A percentile compares a stretch with the other conserved stretches of the same genome.
Conservation (phyloP, 2,113 vertebrate species). For the Mystacornis crossleyi region DNA sequence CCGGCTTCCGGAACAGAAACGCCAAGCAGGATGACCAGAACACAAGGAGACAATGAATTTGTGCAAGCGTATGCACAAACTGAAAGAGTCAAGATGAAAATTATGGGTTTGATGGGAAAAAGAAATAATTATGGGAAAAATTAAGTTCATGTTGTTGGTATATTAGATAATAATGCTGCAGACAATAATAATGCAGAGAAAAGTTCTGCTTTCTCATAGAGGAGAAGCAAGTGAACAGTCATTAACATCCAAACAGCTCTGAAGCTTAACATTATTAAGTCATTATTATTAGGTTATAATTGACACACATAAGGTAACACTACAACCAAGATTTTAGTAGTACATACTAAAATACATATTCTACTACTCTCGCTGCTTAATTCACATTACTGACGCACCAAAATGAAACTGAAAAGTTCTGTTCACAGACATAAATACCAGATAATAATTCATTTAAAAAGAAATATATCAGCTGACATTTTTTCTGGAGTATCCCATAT, state of each 20-base stretch:
- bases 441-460: neutral
- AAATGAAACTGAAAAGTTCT: neutral
- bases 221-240: neutral
- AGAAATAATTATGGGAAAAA: neutral
- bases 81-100: neutral
- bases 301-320: neutral
- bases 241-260: neutral
- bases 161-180: too few species aligned
- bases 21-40: neutral
- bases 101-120: neutral
- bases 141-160: neutral
- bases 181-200: neutral
- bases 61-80: fast-evolving
- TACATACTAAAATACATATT: neutral
- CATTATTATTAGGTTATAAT: neutral
- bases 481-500: neutral
- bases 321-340: neutral
- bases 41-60: neutral
- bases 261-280: neutral
- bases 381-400: neutral
- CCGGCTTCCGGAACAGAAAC: neutral
- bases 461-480: neutral
- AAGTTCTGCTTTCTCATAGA: neutral
- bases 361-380: neutral
- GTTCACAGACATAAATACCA: neutral